Percentiles rank a stretch among this genome's conserved stretches.
Evolutionary conservation across 2,113 vertebrate genomes (phyloP).

Genomic region (Diadophis punctatus): DNA sequence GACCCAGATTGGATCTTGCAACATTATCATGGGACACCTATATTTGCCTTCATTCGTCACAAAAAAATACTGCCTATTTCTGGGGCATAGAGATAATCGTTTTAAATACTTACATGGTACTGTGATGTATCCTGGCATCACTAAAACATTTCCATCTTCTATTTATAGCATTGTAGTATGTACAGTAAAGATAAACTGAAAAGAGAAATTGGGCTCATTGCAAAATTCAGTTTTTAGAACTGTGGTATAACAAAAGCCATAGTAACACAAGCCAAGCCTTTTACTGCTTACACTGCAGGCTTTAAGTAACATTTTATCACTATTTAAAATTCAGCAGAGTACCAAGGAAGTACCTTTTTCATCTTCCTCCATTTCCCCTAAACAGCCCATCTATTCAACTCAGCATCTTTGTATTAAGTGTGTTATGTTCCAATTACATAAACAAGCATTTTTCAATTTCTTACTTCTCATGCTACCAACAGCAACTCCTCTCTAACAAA

Average conservation of each 20-base stretch:
- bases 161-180: not conserved
- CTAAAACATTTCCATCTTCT: not conserved
- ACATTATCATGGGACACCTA: not conserved
- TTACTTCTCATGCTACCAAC: not conserved
- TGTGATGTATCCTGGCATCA: not conserved
- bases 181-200: slow-evolving; percentile 8
- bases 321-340: not conserved
- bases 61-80: not conserved
- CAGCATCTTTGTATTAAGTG: not conserved
- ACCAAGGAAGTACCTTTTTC: not conserved
- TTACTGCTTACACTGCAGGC: not conserved
- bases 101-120: not conserved
- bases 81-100: not conserved
- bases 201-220: not conserved
- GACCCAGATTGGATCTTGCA: not conserved
- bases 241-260: not conserved
- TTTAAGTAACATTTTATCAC: not conserved
- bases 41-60: not conserved
- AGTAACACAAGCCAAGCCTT: not conserved
- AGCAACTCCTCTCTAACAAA: not conserved
- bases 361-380: not conserved
- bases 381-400: not conserved
- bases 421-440: not conserved
- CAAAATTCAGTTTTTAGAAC: not conserved
- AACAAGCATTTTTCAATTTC: not conserved